Conservation (phyloP, 2,888 invertebrate genomes). For the Crematogaster levior region DNA sequence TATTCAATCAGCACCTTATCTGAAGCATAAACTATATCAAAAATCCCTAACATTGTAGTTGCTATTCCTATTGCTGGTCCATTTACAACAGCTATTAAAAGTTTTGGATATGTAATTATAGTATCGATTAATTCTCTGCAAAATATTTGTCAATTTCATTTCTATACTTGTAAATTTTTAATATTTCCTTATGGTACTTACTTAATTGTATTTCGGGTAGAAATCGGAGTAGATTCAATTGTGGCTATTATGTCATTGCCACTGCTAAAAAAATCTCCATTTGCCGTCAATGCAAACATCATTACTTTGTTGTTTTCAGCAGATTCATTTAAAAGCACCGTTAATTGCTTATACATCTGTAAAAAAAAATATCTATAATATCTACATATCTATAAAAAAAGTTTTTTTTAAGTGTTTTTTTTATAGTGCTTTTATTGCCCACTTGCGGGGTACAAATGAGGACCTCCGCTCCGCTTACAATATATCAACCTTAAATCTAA, state of each 20-base stretch:
- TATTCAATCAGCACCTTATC: constrained; percentile 88
- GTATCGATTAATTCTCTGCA: constrained; percentile 90
- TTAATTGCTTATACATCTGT: constrained; percentile 90
- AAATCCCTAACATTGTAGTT: constrained; percentile 93
- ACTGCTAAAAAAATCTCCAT: constrained; percentile 93
- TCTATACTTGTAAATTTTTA: not conserved
- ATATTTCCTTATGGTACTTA: constrained; percentile 18
- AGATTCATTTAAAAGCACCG: constrained; percentile 89
- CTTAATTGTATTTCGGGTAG: not conserved
- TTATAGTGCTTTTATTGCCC: too few species aligned
- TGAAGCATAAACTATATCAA: constrained; percentile 95
- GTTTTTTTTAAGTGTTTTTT: too few species aligned
- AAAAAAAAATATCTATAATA: not conserved
- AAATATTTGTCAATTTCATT: constrained; percentile 36
- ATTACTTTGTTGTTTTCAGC: constrained; percentile 89
- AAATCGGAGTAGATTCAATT: not conserved
- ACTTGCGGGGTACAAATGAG: too few species aligned
- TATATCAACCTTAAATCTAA: too few species aligned
- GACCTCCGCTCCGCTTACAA: too few species aligned
- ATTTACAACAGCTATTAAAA: constrained; percentile 95
- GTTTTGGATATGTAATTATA: constrained; percentile 95
- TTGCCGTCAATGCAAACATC: constrained; percentile 92
- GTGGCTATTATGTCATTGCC: constrained; percentile 90
- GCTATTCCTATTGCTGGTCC: constrained; percentile 98
- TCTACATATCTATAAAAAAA: too few species aligned